Evolutionary conservation across 2,797 vertebrate genomes (phyloP), one percentile per base, ranked within the genome.

Genomic region (Taenioides sp.): DNA sequence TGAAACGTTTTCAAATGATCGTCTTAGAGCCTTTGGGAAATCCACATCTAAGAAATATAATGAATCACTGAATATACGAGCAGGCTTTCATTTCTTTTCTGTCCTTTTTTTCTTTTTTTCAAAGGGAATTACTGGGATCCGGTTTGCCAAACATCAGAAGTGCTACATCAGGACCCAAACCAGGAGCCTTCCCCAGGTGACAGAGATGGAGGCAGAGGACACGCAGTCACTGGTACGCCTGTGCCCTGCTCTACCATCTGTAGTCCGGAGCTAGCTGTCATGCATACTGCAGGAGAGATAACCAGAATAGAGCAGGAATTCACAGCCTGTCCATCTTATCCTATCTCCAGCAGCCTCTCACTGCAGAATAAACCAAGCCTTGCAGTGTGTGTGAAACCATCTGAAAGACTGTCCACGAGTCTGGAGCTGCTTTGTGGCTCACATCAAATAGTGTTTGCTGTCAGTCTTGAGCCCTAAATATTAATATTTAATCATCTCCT

Each of bases 91-190:
- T 89, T 58, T 82, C 73, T 28, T 81, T 83, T 80, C 69, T 82
- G 79, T 80, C 77, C 63, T 37, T 61, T 64, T 62, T 78, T n/a
- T n/a, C n/a, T 68, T 83, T 77, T 84, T 86, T 86, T 85, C 81
- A 86, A 92, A 99, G 97, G 98, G 97, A 90, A 96, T 98, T 88
- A 97, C 95, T 0, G 96, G 96, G 75, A 97, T 99, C 89, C 95
- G 95, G 86, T 99, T 99, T 78, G 93, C 95, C 82, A 95, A 96
- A 79, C 95, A 98, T 93, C 96, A 98, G 88, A 97, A 96, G 89
- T 99, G 98, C 82, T 98, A 98, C 95, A 97, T 99, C 94, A 96
- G 94, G 93, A 95, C 92, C 77, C 98, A 98, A 89, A 96, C 94
- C 64, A 96, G 94, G 92, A 95, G 95, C 70, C 92, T 99, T 69